phyloP scores from a whole-genome alignment of 2,888 invertebrate species.

The Plebejus argus region DNA sequence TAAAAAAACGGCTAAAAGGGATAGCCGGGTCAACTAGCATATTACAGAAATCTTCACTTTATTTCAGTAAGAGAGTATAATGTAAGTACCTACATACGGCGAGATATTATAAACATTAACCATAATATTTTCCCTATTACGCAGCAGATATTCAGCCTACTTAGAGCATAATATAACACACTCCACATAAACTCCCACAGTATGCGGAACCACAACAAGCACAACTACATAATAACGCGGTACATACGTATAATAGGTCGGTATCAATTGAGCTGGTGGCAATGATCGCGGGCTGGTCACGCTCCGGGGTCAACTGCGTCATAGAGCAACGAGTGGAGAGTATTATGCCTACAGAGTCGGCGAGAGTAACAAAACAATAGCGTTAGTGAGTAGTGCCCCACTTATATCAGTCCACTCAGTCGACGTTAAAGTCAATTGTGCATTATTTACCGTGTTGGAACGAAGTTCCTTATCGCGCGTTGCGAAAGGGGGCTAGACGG shows the following conservation, averaged over 20 bases:
- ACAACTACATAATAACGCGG: slow-evolving; percentile 34
- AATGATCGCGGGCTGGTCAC: slow-evolving; percentile 72
- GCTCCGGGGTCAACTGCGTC: slow-evolving; percentile 71
- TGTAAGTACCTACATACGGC: no score
- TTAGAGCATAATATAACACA: slow-evolving; percentile 7
- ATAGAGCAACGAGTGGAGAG: slow-evolving; percentile 51
- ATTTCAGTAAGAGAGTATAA: background rate
- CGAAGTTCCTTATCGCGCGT: no score
- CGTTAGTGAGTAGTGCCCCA: no score
- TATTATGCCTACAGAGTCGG: slow-evolving; percentile 18
- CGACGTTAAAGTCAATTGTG: no score
- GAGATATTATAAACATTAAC: background rate
- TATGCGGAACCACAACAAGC: slow-evolving; percentile 35
- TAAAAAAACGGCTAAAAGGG: no score
- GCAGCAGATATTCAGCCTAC: background rate
- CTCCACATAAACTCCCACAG: slow-evolving; percentile 32
- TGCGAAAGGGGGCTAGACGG: no score
- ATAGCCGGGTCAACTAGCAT: no score
- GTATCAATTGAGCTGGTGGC: slow-evolving; percentile 68
- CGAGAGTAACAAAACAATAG: background rate
- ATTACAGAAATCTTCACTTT: no score
- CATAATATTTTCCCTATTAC: background rate
- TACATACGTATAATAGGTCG: slow-evolving; percentile 33
- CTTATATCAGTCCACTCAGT: no score
- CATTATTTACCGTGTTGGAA: no score